A percentile compares a stretch with the other conserved stretches of the same genome.
Conservation (phyloP, 2,797 vertebrate species). For the Arnoldichthys spilopterus region DNA sequence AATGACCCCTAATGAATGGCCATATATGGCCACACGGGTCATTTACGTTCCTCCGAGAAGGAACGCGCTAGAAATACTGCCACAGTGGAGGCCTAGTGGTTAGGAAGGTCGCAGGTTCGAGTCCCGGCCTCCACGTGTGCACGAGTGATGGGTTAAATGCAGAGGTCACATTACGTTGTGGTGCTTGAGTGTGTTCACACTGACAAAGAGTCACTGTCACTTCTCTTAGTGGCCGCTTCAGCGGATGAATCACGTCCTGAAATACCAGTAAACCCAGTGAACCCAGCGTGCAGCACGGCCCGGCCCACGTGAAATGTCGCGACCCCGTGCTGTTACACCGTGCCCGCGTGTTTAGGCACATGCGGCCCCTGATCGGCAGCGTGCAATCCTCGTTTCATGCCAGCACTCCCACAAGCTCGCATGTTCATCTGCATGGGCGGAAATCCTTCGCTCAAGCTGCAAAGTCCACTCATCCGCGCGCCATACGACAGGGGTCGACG, state of each 20-base stretch:
- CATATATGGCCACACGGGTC: too few relatives aligned
- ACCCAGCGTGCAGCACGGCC: background rate
- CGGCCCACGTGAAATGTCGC: background rate
- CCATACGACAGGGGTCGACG: constrained; percentile 49
- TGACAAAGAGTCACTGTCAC: too few relatives aligned
- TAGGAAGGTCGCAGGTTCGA: too few relatives aligned
- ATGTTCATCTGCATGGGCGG: constrained; percentile 34
- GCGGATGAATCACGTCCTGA: background rate
- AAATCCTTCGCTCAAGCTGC: background rate
- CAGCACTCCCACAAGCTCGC: constrained; percentile 30
- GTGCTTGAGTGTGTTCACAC: too few relatives aligned
- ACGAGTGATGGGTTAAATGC: too few relatives aligned
- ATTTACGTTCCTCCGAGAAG: too few relatives aligned
- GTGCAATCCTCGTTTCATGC: constrained; percentile 40
- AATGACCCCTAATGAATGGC: too few relatives aligned
- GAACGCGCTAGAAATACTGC: too few relatives aligned
- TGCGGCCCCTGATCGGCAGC: constrained; percentile 25
- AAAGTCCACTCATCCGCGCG: constrained; percentile 24
- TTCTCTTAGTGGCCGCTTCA: background rate
- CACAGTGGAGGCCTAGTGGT: too few relatives aligned
- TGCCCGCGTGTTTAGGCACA: constrained; percentile 37
- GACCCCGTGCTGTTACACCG: constrained; percentile 22
- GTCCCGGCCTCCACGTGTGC: too few relatives aligned
- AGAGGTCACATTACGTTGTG: too few relatives aligned
- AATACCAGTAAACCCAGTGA: constrained; percentile 2